These are phyloP conservation scores for Naso thynnoides DNA, from an alignment of 2,797 vertebrate genomes.

Conservation along the genomic window DNA sequence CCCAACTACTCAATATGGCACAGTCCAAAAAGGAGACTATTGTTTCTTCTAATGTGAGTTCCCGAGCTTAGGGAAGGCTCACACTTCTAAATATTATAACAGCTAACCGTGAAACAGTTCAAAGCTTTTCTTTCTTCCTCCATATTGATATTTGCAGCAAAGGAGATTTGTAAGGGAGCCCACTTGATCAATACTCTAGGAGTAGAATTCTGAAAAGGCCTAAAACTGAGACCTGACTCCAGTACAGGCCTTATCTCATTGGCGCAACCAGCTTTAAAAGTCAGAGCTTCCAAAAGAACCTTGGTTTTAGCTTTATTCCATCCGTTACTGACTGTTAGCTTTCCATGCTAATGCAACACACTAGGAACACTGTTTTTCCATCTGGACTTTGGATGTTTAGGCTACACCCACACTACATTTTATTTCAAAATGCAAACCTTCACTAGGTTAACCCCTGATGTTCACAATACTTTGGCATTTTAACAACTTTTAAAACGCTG, in stretches of 20 bases:
- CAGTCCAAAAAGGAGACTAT: neutral
- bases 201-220: neutral
- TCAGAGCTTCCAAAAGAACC: neutral
- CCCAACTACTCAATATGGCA: neutral
- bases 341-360: constrained; percentile 9
- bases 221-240: neutral
- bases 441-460: too few relatives aligned
- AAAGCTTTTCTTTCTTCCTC: neutral
- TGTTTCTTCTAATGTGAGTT: neutral
- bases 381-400: neutral
- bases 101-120: neutral
- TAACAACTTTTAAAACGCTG: too few relatives aligned
- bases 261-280: neutral
- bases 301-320: neutral
- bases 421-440: too few relatives aligned
- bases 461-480: too few relatives aligned
- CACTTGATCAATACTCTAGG: neutral
- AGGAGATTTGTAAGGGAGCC: neutral
- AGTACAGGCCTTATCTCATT: neutral
- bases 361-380: neutral
- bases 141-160: neutral
- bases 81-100: neutral
- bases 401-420: too few relatives aligned
- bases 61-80: neutral
- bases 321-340: constrained; percentile 5